A percentile compares a stretch with the other conserved stretches of the same genome.
phyloP scores from a whole-genome alignment of 2,888 invertebrate species.

The Drosophila ochracea region DNA sequence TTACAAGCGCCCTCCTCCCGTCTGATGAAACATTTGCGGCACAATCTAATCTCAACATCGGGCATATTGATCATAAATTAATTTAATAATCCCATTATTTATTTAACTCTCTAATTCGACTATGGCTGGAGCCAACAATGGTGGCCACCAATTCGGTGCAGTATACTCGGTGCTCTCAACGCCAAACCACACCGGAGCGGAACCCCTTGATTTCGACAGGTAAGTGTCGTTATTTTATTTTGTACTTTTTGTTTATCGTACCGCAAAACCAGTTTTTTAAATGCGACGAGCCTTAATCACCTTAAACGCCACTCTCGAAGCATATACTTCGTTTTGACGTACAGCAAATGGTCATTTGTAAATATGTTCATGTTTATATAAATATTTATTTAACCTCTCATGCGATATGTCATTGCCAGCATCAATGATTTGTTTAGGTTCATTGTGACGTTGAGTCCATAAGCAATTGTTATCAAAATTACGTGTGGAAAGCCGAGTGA shows the following conservation, averaged over 20 bases:
- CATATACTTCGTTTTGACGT: neutral
- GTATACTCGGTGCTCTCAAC: constrained; percentile 72
- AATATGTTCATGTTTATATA: neutral
- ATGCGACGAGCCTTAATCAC: neutral
- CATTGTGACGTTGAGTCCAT: constrained; percentile 29
- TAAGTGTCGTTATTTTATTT: constrained; percentile 30
- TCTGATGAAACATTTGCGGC: constrained; percentile 11
- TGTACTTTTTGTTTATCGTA: neutral
- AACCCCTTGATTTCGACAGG: constrained; percentile 47
- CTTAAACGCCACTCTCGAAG: neutral
- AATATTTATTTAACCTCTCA: neutral
- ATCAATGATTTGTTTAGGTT: constrained; percentile 9
- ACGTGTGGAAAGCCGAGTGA: constrained; percentile 44
- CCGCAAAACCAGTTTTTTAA: constrained; percentile 17
- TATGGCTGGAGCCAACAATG: constrained; percentile 39
- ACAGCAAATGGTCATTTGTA: neutral
- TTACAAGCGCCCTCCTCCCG: constrained; percentile 9
- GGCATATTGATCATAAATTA: constrained; percentile 66
- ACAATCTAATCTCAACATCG: constrained; percentile 65
- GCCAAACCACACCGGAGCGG: constrained; percentile 55
- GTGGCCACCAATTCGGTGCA: constrained; percentile 39
- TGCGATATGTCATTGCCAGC: constrained; percentile 3
- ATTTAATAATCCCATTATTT: constrained; percentile 43
- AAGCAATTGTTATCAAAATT: constrained; percentile 49
- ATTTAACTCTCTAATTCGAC: constrained; percentile 11